Percentiles rank a stretch among this genome's conserved stretches.
These are phyloP conservation scores for Macquaria australasica DNA, from an alignment of 2,113 vertebrate genomes.

Conservation along the genomic window DNA sequence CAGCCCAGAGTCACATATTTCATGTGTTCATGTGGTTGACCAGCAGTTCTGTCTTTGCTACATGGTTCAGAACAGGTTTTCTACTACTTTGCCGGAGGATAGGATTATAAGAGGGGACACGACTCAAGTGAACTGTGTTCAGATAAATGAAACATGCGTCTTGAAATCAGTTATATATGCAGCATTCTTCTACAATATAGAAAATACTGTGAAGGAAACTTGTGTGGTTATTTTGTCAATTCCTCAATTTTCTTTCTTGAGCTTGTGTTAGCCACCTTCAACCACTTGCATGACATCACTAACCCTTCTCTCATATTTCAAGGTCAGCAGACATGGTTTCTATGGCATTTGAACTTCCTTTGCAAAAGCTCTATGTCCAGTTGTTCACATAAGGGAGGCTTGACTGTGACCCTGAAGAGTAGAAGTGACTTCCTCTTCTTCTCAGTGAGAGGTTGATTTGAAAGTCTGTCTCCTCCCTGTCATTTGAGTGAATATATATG, in stretches of 20 bases:
- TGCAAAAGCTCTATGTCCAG: background rate
- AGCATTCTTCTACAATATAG: background rate
- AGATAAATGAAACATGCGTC: background rate
- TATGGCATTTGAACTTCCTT: background rate
- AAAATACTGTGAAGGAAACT: background rate
- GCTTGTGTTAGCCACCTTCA: conserved; percentile 6
- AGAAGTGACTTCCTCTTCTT: conserved; percentile 20
- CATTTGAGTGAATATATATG: conserved; percentile 38
- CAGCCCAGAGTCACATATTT: background rate
- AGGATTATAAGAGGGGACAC: background rate
- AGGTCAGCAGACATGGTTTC: conserved; percentile 11
- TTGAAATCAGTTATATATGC: background rate
- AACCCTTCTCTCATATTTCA: background rate
- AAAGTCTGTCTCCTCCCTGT: conserved; percentile 35
- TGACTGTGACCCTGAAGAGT: conserved; percentile 10
- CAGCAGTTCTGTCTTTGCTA: background rate
- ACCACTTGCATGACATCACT: background rate
- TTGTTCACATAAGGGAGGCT: conserved; percentile 15
- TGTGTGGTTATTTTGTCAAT: background rate
- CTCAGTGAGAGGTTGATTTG: conserved; percentile 20
- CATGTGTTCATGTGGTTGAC: background rate
- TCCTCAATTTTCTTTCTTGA: background rate
- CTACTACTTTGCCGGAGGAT: background rate
- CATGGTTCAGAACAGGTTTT: background rate
- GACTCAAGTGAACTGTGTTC: background rate